Percentiles rank a stretch among this genome's conserved stretches.
phyloP scores from a whole-genome alignment of 2,797 vertebrate genomes.

The Phrynocephalus forsythii region DNA sequence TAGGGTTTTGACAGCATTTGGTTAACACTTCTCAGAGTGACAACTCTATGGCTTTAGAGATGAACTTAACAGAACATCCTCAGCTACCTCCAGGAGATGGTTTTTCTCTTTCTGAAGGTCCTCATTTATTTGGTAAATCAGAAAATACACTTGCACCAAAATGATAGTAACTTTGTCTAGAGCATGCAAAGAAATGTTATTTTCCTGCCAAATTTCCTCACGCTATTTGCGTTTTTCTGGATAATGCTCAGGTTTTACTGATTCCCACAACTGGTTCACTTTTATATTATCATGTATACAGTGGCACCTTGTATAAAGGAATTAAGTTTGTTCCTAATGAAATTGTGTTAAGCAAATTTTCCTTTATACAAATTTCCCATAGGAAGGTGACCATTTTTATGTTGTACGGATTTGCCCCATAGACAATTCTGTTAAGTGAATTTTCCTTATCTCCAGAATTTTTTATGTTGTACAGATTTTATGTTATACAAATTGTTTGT shows the following conservation, averaged over 20 bases:
- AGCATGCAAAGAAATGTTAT: slow-evolving; percentile 14
- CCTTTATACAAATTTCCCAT: no score
- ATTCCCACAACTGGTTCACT: not conserved
- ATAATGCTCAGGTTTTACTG: not conserved
- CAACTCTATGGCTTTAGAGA: slow-evolving; percentile 88
- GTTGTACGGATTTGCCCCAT: no score
- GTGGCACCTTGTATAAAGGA: no score
- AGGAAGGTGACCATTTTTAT: no score
- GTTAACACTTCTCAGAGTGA: slow-evolving; percentile 76
- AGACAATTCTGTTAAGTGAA: no score
- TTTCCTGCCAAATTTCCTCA: not conserved
- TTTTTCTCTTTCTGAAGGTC: slow-evolving; percentile 87
- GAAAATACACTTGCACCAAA: slow-evolving; percentile 35
- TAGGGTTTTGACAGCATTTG: slow-evolving; percentile 15
- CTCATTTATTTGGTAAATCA: slow-evolving; percentile 91
- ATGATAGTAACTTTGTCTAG: not conserved
- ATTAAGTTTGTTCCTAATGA: no score
- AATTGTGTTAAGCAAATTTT: no score
- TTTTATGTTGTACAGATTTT: no score
- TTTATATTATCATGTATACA: not conserved
- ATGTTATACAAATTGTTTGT: no score
- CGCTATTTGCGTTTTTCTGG: not conserved
- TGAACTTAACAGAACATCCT: slow-evolving; percentile 88
- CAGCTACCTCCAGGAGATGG: slow-evolving; percentile 87
- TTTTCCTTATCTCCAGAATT: no score